Evolutionary conservation across 2,113 vertebrate species (phyloP).

Genomic region (Eupsittula cactorum): DNA sequence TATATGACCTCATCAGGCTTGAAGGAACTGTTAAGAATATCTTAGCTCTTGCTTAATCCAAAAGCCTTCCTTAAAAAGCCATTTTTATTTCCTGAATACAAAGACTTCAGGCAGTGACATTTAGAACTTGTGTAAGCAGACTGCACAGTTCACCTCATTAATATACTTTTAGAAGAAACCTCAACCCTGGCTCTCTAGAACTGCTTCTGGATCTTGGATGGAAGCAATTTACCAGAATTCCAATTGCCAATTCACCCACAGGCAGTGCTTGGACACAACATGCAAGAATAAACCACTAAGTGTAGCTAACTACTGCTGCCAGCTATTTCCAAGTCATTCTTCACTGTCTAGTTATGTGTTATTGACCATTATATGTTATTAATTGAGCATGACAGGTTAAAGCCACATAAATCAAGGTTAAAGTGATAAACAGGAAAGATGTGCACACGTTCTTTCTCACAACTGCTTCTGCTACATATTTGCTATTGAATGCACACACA

Average conservation of each 20-base stretch:
- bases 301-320: background rate
- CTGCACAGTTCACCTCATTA: background rate
- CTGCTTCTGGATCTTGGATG: background rate
- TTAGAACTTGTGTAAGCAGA: background rate
- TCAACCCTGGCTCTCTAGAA: background rate
- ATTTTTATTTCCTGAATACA: background rate
- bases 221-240: background rate
- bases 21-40: background rate
- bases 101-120: background rate
- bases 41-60: background rate
- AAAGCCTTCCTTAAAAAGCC: background rate
- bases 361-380: background rate
- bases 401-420: background rate
- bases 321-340: background rate
- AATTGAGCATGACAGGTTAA: background rate
- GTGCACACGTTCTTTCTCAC: accelerated
- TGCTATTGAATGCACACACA: background rate
- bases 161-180: background rate
- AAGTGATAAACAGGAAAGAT: background rate
- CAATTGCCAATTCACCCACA: background rate
- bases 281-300: background rate
- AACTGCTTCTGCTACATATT: background rate
- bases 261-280: background rate
- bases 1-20: background rate
- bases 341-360: background rate